Evolutionary conservation across 2,113 vertebrate species (phyloP), one percentile per base, ranked within the genome.

Genomic region (Tragelaphus strepsiceros): DNA sequence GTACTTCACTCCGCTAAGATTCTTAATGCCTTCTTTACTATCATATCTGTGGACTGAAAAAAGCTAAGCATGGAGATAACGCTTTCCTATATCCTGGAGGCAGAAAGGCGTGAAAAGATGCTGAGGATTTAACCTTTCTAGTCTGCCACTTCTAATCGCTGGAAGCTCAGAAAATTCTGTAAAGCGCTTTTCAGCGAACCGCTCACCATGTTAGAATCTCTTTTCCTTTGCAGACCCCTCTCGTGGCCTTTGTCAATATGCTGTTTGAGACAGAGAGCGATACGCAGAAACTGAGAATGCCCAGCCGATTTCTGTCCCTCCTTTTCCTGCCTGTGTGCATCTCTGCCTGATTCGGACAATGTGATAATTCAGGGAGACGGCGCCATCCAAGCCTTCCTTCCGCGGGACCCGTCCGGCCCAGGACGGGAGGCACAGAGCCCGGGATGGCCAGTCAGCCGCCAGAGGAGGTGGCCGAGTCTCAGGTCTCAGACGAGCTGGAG

Each of bases 401-500:
- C 13, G 78, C 58, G 30, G 80, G 88, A 89, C 56, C 54, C 95
- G 30, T 88, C 91, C 19, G 43, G 64, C 67, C n/a, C 1, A 0
- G 56, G 71, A 77, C 77, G 39, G 30, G 46, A 56, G 67, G 46
- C 22, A 0, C 83, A 17, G 35, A 49, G 51, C 51, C 96, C 97
- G 94, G 94, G 96, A 99, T 99, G 99, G 99, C 99, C 98, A 98
- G 98, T 54, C 99, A 99, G 17, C 89, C 98, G 1, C 97, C 94
- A 13, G 99, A 99, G 86, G 99, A 98, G 39, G 49, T 97, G 0
- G 14, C 97, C 26, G 99, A 99, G 91, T 92, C 94, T 2, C 98
- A 98, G 91, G 98, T 97, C 97, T 94, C 99, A 0, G 99, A 99
- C 1, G 99, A 99, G 95, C 98, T 99, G 0, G 99, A 99, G 99